Conservation (phyloP, 2,113 vertebrate species). For the Copsychus sechellarum region DNA sequence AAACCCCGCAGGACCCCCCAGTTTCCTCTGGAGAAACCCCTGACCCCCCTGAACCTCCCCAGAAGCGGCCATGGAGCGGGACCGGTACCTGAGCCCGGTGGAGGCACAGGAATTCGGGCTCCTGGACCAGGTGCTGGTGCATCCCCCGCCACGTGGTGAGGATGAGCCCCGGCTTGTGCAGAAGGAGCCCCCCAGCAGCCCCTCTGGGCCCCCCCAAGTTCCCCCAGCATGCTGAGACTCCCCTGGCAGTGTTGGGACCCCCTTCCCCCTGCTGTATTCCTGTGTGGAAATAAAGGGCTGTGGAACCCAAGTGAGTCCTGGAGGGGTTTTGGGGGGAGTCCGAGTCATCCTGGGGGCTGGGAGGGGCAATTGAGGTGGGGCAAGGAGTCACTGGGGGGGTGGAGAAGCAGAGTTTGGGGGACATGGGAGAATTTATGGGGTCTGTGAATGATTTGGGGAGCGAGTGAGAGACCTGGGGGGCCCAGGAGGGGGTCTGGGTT, state of each 20-base stretch:
- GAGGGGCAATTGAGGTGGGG: background rate
- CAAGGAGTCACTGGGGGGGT: no score
- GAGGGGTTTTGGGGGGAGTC: background rate
- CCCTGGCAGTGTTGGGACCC: background rate
- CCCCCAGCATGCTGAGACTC: background rate
- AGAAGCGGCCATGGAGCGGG: background rate
- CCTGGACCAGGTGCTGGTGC: background rate
- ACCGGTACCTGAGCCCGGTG: background rate
- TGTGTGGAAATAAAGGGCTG: background rate
- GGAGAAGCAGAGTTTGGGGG: background rate
- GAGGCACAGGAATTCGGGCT: background rate
- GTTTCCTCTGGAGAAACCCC: background rate
- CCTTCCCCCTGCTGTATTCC: accelerated
- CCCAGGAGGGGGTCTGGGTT: background rate
- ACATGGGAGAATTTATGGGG: no score
- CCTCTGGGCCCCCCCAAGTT: background rate
- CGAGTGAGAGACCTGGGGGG: no score
- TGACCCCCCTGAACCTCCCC: background rate
- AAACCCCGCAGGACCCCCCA: no score
- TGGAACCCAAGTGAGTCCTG: background rate
- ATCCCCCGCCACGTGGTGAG: background rate
- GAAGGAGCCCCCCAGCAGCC: background rate
- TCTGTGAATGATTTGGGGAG: no score
- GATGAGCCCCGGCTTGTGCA: background rate
- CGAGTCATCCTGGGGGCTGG: no score